Conservation (phyloP, 1,140 invertebrate species). For the Nasonia giraulti region DNA sequence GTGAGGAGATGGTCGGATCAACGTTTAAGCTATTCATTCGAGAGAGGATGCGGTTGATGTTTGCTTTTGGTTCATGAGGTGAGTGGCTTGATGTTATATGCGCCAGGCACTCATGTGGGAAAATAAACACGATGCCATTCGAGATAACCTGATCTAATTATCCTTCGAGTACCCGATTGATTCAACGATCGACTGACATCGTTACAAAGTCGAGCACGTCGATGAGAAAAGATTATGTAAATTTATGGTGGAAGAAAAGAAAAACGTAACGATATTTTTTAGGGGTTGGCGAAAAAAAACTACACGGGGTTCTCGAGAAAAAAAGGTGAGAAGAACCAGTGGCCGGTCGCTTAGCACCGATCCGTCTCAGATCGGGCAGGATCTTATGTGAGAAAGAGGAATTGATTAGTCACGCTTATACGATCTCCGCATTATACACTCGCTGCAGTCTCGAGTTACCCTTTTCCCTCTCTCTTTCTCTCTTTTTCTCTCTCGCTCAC, state of each 20-base stretch:
- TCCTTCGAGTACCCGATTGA: not conserved
- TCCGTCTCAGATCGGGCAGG: slow-evolving; percentile 51
- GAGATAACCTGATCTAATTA: not conserved
- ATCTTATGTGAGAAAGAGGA: slow-evolving; percentile 58
- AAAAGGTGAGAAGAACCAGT: slow-evolving; percentile 21
- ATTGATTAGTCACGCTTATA: slow-evolving; percentile 62
- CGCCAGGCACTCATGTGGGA: not conserved
- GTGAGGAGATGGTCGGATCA: not conserved
- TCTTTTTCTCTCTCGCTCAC: not conserved
- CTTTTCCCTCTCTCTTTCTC: slow-evolving; percentile 44
- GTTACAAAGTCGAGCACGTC: not conserved
- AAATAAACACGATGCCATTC: not conserved
- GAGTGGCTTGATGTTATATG: not conserved
- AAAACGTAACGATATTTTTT: not conserved
- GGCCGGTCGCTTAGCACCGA: slow-evolving; percentile 41
- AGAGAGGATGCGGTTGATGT: not conserved
- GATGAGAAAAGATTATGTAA: not conserved
- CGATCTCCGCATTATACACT: slow-evolving; percentile 13
- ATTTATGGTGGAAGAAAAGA: not conserved
- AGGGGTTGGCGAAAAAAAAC: not conserved
- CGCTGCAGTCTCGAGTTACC: slow-evolving; percentile 56
- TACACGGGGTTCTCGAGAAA: not conserved
- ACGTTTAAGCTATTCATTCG: not conserved
- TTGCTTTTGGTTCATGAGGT: not conserved
- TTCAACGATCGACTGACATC: not conserved